Base-by-base conservation (phyloP, 2,113 vertebrate genomes). In the Sula dactylatra region DNA sequence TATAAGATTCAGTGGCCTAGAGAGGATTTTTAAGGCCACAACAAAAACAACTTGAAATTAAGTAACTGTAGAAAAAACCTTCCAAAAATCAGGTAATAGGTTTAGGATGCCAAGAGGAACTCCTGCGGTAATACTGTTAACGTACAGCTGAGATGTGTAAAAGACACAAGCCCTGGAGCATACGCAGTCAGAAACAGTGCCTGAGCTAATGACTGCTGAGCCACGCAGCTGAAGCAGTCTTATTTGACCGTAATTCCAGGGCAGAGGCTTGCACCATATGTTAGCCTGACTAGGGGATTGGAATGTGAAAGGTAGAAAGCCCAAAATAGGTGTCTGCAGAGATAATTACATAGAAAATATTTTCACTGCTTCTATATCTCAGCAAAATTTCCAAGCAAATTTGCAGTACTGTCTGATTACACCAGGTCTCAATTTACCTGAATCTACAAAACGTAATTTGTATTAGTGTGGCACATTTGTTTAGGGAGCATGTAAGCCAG, bases 101-200 rank as follows among this genome's bases (percentile, higher is more conserved):
- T 54, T 87, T 61, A 65, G 82, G 72, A 69, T 67, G 61, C 50
- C 56, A 10, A 80, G 77, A 85, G 80, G 54, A 86, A 67, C 29
- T 65, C 26, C 20, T 66, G 20, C 4, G 25, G 32, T 24, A 76
- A 69, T 61, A n/a, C 34, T 36, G 36, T 76, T 76, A 44, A 69
- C 13, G 64, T 72, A 18, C 0, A 1, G 15, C 32, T 14, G 42
- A 52, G 66, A 86, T 0, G 0, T 24, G 20, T 67, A 61, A 29
- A n/a, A 56, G 11, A 61, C 49, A 44, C 16, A 0, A 1, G 32
- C 34, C 61, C 38, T 38, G 22, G 45, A 59, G 25, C 7, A 45
- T 2, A 42, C 12, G 62, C 61, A 55, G n/a, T 55, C 65, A 83
- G 13, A 64, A 58, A n/a, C 36, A 18, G 47, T 5, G n/a, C 21